Evolutionary conservation across 2,888 invertebrate genomes (phyloP), one percentile per base, ranked within the genome.

Genomic region (Thereva unica): DNA sequence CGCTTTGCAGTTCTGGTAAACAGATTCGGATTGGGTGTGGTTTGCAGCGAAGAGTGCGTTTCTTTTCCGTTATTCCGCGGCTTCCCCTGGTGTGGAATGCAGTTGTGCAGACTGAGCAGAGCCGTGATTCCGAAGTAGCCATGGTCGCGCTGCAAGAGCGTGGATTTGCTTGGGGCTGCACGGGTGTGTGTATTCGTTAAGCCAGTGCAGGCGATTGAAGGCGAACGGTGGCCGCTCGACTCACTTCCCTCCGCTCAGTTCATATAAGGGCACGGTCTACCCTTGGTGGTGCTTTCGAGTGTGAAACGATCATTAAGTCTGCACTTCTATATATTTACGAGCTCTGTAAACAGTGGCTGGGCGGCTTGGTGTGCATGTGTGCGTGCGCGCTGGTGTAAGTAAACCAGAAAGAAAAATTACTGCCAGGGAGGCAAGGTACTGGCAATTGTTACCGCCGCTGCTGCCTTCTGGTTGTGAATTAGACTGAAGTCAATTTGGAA

Each of bases 251-350:
- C n/a, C 40, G 50, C 47, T 3, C 44, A 50, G 61, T 61, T 61
- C 61, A 61, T 61, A 61, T 61, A 61, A 45, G 34, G 12, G 57
- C 59, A 37, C 12, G n/a, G 10, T 47, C 45, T 61, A 41, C 61
- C 61, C 61, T 50, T 61, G 23, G 23, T 23, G 23, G 23, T 50
- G 10, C 23, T 23, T 34, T 41, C 34, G 57, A 50, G 61, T 50
- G 50, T n/a, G 61, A 50, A 23, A 40, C 42, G 50, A 61, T 61
- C 61, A 61, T 61, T 61, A 61, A 50, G 61, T 61, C 61, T 41
- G 61, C 61, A 61, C n/a, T 61, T 61, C 23, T 23, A 61, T 61
- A 45, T 61, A 50, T 59, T 59, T 61, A 61, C 49, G 61, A 40
- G 23, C 23, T 23, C 50, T 6, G 6, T 49, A 40, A 38, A 8